These are phyloP conservation scores for Zygogramma bicolorata DNA, from an alignment of 2,888 invertebrate species.

Conservation along the genomic window DNA sequence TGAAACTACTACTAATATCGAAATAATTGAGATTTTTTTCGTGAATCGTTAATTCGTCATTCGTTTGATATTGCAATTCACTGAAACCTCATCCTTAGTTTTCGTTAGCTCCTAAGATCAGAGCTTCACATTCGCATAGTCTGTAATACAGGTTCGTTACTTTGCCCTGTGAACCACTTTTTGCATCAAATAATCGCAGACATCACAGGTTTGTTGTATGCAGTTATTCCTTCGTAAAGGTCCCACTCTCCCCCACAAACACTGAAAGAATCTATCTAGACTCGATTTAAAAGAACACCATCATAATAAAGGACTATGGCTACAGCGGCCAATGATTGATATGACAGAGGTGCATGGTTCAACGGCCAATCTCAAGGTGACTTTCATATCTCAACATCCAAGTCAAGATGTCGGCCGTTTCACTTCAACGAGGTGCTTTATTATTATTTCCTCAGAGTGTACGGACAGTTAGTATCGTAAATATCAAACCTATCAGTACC, in stretches of 20 bases:
- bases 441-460: slow-evolving; percentile 15
- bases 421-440: slow-evolving; percentile 25
- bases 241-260: slow-evolving; percentile 22
- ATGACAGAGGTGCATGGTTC: slow-evolving; percentile 54
- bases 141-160: too few relatives aligned
- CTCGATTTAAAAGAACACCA: slow-evolving; percentile 45
- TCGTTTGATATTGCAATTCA: too few relatives aligned
- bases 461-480: neutral
- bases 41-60: too few relatives aligned
- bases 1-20: too few relatives aligned
- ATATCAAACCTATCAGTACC: neutral
- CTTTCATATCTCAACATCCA: slow-evolving; percentile 50
- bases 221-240: too few relatives aligned
- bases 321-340: slow-evolving; percentile 53
- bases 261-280: slow-evolving; percentile 39
- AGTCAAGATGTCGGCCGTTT: slow-evolving; percentile 25
- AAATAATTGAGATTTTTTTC: too few relatives aligned
- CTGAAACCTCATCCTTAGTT: too few relatives aligned
- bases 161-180: too few relatives aligned
- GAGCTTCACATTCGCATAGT: too few relatives aligned
- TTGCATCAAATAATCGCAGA: too few relatives aligned
- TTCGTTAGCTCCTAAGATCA: too few relatives aligned
- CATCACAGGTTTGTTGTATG: too few relatives aligned
- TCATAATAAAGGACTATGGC: slow-evolving; percentile 39
- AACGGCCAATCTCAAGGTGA: slow-evolving; percentile 57